phyloP scores from a whole-genome alignment of 2,113 vertebrate species.

The Peucedramus taeniatus region DNA sequence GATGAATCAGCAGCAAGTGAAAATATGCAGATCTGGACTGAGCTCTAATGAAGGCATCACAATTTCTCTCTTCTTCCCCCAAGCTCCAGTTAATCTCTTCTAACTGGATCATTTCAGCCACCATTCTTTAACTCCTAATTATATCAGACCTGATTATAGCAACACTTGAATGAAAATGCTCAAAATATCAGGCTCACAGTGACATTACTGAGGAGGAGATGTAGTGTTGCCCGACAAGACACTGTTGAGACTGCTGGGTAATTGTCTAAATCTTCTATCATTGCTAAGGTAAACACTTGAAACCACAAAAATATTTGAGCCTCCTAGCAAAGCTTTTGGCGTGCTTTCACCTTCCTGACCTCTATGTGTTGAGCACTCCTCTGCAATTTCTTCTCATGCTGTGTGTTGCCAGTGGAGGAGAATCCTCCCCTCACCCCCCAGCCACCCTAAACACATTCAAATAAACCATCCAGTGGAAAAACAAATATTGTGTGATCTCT shows the following conservation, averaged over 20 bases:
- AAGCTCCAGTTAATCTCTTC: not conserved
- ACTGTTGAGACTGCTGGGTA: not conserved
- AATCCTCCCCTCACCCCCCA: not conserved
- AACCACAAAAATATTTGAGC: slow-evolving; percentile 34
- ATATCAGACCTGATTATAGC: not conserved
- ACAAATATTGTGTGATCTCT: slow-evolving; percentile 29
- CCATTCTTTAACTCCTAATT: not conserved
- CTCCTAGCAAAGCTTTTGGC: not conserved
- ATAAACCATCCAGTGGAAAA: not conserved
- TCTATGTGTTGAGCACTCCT: not conserved
- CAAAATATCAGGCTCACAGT: not conserved
- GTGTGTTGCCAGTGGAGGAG: not conserved
- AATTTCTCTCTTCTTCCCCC: not conserved
- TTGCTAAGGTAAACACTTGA: slow-evolving; percentile 46
- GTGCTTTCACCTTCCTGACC: slow-evolving; percentile 32
- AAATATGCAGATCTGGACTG: not conserved
- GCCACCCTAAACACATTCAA: not conserved
- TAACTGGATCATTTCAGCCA: not conserved
- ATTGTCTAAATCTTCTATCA: slow-evolving; percentile 46
- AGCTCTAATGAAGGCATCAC: not conserved
- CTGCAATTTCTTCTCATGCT: not conserved
- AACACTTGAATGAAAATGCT: not conserved
- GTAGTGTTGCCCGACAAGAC: not conserved
- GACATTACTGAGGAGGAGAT: not conserved
- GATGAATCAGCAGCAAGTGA: not conserved